These are phyloP conservation scores for Acinonyx jubatus DNA, from an alignment of 2,113 vertebrate species.

Conservation along the genomic window DNA sequence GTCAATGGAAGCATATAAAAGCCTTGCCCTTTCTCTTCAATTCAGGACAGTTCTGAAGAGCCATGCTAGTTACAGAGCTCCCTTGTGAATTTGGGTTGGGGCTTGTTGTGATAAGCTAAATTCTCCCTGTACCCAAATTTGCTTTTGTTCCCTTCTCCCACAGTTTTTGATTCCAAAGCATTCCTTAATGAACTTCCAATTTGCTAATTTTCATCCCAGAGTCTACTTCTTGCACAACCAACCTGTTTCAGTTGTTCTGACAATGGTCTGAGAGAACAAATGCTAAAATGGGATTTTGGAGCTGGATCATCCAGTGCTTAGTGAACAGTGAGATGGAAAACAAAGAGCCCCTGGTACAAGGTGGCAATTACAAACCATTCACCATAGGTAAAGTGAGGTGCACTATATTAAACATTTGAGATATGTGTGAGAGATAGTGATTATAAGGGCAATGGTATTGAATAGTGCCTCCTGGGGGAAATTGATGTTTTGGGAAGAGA, in stretches of 20 bases:
- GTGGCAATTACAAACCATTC: neutral
- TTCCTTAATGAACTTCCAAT: neutral
- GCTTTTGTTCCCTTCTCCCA: neutral
- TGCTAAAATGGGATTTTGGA: neutral
- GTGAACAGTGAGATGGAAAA: neutral
- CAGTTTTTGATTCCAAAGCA: neutral
- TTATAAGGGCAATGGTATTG: neutral
- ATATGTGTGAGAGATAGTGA: neutral
- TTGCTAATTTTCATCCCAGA: neutral
- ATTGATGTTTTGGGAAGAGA: constrained; percentile 15
- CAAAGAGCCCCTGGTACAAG: neutral
- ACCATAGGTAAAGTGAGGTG: neutral
- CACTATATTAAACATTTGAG: neutral
- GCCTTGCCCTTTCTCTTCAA: neutral
- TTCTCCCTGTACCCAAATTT: neutral
- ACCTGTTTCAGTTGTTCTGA: neutral
- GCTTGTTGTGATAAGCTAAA: neutral
- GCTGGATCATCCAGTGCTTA: neutral
- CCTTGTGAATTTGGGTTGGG: neutral
- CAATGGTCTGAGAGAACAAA: neutral
- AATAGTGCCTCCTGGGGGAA: neutral
- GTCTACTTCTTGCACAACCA: neutral
- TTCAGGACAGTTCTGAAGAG: neutral
- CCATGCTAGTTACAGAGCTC: neutral
- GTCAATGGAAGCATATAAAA: neutral